Percentiles rank a stretch among this genome's conserved stretches.
Conservation (phyloP, 2,113 vertebrate species). For the Dipodomys spectabilis region DNA sequence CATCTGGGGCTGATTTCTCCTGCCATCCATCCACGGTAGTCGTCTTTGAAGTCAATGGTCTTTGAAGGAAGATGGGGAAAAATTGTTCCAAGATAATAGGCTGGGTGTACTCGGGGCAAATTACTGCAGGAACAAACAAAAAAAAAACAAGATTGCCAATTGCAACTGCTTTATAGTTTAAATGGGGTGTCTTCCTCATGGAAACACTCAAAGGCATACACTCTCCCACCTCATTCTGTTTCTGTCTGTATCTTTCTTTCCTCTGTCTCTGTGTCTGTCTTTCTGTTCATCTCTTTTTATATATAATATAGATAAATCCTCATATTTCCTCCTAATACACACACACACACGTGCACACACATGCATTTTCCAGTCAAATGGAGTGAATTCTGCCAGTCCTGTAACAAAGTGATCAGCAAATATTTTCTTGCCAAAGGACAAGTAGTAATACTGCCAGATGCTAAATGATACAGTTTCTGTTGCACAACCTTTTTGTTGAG, state of each 20-base stretch:
- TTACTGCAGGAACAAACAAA: slow-evolving; percentile 29
- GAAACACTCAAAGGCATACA: neutral
- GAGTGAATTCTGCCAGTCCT: neutral
- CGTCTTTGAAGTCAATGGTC: slow-evolving; percentile 64
- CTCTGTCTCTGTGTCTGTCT: too few species aligned
- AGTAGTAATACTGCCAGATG: neutral
- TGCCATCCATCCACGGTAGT: neutral
- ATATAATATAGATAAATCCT: too few species aligned
- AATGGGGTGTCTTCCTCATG: neutral
- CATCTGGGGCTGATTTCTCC: slow-evolving; percentile 46
- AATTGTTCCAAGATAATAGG: neutral
- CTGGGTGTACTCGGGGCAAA: neutral
- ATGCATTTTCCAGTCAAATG: too few species aligned
- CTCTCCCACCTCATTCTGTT: too few species aligned
- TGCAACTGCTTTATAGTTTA: neutral
- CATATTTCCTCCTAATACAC: too few species aligned
- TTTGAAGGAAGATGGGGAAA: slow-evolving; percentile 18
- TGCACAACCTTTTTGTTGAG: neutral
- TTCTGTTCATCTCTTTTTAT: too few species aligned
- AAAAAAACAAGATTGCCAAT: neutral
- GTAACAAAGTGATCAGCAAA: neutral
- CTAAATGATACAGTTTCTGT: neutral
- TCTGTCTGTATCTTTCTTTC: neutral
- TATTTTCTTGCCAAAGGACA: neutral
- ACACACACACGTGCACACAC: neutral